phyloP scores from a whole-genome alignment of 2,113 vertebrate species.

The Lycaon pictus region DNA sequence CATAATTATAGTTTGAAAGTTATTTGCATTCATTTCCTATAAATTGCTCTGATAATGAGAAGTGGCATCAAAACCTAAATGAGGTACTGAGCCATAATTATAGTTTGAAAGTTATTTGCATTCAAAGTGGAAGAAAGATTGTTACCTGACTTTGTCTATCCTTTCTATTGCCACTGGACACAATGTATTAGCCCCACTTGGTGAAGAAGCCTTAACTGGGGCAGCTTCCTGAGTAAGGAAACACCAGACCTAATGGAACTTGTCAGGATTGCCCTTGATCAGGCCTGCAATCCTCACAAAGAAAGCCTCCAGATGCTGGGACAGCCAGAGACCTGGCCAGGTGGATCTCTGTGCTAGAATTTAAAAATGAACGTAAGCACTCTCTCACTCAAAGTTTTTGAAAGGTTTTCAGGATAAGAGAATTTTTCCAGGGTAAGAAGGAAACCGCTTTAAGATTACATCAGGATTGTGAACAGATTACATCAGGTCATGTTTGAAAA shows the following conservation, averaged over 20 bases:
- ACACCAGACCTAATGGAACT: fast-evolving
- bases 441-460: not conserved
- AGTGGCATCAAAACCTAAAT: not conserved
- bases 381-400: not conserved
- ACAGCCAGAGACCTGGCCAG: not conserved
- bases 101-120: not conserved
- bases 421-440: not conserved
- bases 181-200: not conserved
- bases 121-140: not conserved
- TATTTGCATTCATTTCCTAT: too few relatives aligned
- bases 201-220: not conserved
- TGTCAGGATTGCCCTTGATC: too few relatives aligned
- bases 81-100: fast-evolving
- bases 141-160: not conserved
- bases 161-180: not conserved
- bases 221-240: not conserved
- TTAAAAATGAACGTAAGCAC: not conserved
- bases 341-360: not conserved
- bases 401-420: not conserved
- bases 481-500: not conserved
- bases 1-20: not conserved
- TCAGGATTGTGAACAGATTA: not conserved
- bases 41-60: not conserved
- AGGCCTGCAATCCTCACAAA: not conserved
- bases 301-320: not conserved